A percentile compares a stretch with the other conserved stretches of the same genome.
phyloP scores from a whole-genome alignment of 2,888 invertebrate genomes.

The Aphodius sticticus region DNA sequence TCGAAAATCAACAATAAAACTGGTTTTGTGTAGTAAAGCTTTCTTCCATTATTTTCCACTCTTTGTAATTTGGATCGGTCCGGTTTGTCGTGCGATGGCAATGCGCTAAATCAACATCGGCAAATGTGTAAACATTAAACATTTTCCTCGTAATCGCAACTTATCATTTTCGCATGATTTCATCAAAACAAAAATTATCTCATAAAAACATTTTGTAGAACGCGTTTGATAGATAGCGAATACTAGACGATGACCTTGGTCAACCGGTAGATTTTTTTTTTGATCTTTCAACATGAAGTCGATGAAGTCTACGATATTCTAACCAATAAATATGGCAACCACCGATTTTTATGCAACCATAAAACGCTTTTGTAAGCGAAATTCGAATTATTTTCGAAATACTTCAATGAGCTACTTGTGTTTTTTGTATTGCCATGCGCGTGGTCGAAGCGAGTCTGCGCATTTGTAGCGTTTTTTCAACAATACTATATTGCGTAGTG shows the following conservation, averaged over 20 bases:
- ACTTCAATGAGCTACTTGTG: background rate
- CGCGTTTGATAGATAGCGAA: background rate
- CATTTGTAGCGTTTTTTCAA: conserved; percentile 18
- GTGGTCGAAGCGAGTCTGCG: background rate
- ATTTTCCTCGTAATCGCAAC: background rate
- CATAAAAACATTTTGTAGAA: background rate
- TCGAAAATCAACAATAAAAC: background rate
- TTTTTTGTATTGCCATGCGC: background rate
- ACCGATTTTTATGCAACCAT: background rate
- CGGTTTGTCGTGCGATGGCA: background rate
- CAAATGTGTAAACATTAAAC: background rate
- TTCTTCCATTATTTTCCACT: background rate
- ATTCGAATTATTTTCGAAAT: background rate
- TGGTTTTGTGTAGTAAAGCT: background rate
- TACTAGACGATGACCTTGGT: background rate
- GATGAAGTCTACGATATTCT: background rate
- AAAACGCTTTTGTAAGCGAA: background rate
- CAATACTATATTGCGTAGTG: conserved; percentile 37
- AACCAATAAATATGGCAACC: background rate
- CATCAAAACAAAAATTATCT: conserved; percentile 4
- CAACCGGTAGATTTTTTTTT: background rate
- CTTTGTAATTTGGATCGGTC: background rate
- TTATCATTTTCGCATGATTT: background rate
- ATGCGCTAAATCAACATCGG: background rate
- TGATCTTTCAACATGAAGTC: too few relatives aligned